Conservation (phyloP, 2,113 vertebrate genomes). For the Phoenicopterus ruber region DNA sequence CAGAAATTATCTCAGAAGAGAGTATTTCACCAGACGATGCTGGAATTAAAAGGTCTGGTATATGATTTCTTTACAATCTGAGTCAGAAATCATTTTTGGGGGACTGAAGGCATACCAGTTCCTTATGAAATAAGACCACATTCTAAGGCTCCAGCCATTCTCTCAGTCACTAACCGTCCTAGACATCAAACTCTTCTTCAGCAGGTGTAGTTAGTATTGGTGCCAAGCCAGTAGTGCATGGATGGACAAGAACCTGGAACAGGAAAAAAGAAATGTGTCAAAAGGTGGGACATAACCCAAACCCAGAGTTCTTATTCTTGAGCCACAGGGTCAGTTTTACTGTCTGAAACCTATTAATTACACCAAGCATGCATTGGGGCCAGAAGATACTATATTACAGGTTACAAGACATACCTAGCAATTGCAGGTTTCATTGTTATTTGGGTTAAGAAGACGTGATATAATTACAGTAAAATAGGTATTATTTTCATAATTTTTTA, state of each 20-base stretch:
- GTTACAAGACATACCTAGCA: background rate
- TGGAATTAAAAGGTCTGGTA: background rate
- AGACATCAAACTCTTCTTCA: background rate
- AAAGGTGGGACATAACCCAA: background rate
- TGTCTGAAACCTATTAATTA: background rate
- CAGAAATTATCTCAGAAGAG: background rate
- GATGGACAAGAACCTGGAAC: background rate
- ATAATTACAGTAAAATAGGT: background rate
- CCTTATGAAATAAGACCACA: background rate
- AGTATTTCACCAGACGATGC: background rate
- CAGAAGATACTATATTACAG: background rate
- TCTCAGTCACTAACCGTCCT: background rate
- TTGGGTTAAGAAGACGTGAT: background rate
- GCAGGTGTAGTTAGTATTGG: background rate
- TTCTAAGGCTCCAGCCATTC: background rate
- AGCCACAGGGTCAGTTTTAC: background rate
- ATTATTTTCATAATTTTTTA: background rate
- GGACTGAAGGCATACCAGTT: background rate
- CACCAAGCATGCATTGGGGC: background rate
- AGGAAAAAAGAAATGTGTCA: background rate
- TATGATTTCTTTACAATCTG: background rate
- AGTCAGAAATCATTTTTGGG: background rate
- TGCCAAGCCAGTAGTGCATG: background rate
- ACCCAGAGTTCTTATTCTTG: background rate
- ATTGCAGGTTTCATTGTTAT: background rate